These are phyloP conservation scores for Struthidea cinerea DNA, from an alignment of 2,113 vertebrate species.

Conservation along the genomic window DNA sequence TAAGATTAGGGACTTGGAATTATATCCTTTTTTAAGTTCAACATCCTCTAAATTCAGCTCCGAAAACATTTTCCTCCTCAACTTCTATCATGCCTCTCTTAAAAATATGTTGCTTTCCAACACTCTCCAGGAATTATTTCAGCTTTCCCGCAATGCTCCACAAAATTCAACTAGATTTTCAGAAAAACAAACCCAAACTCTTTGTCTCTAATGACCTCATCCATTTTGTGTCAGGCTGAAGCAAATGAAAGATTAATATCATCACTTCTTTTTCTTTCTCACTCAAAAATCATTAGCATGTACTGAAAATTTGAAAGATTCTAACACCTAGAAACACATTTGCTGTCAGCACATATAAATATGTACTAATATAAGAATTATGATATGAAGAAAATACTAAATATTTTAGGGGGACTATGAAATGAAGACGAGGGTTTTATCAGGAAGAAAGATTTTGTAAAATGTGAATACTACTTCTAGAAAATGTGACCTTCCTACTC, in stretches of 20 bases:
- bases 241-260: background rate
- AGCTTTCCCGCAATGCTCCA: background rate
- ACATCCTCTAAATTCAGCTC: background rate
- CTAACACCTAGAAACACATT: background rate
- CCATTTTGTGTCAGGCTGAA: background rate
- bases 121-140: background rate
- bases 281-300: background rate
- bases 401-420: background rate
- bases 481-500: constrained; percentile 8
- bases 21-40: background rate
- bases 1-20: background rate
- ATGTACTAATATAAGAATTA: background rate
- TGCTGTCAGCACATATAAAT: background rate
- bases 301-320: background rate
- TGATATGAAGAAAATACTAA: background rate
- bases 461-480: background rate
- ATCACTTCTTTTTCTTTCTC: background rate
- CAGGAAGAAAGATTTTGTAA: background rate
- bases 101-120: background rate
- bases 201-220: background rate
- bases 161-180: background rate
- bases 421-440: background rate
- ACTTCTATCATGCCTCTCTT: background rate
- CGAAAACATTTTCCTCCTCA: background rate
- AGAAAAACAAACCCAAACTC: background rate